These are phyloP conservation scores for Drosophila funebris DNA, from an alignment of 1,140 invertebrate genomes.

Conservation along the genomic window DNA sequence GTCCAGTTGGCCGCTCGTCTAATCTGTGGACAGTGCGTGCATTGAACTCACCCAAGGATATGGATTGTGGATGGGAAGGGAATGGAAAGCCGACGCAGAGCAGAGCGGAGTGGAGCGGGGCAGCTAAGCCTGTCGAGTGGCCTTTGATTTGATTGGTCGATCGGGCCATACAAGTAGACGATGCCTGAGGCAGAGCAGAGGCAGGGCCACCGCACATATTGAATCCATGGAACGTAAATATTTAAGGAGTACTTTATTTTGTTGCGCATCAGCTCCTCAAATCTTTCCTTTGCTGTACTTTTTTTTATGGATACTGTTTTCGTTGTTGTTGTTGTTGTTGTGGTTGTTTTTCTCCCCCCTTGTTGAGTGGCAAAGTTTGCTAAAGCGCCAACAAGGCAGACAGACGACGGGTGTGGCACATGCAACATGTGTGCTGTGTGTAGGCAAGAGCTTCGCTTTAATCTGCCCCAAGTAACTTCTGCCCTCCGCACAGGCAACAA, in stretches of 20 bases:
- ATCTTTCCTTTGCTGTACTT: slow-evolving; percentile 46
- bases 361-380: slow-evolving; percentile 61
- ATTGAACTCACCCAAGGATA: slow-evolving; percentile 36
- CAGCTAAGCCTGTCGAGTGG: slow-evolving; percentile 31
- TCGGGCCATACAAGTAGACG: slow-evolving; percentile 3
- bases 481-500: neutral
- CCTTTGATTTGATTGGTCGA: slow-evolving; percentile 37
- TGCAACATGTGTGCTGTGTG: slow-evolving; percentile 66
- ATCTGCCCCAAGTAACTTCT: slow-evolving; percentile 29
- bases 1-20: slow-evolving; percentile 35
- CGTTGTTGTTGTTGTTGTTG: neutral
- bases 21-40: slow-evolving; percentile 66
- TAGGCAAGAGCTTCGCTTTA: slow-evolving; percentile 24
- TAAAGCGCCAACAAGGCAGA: neutral
- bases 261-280: slow-evolving; percentile 43
- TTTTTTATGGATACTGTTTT: slow-evolving; percentile 43
- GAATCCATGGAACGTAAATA: slow-evolving; percentile 74
- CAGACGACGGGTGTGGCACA: slow-evolving; percentile 1
- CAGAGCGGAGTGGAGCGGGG: neutral
- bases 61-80: neutral
- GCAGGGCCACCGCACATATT: slow-evolving; percentile 54
- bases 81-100: no score
- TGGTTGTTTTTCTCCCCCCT: slow-evolving; percentile 9
- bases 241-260: slow-evolving; percentile 77
- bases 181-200: slow-evolving; percentile 23